A percentile compares a stretch with the other conserved stretches of the same genome.
Conservation (phyloP, 2,797 vertebrate species). For the Chrysocyon brachyurus region DNA sequence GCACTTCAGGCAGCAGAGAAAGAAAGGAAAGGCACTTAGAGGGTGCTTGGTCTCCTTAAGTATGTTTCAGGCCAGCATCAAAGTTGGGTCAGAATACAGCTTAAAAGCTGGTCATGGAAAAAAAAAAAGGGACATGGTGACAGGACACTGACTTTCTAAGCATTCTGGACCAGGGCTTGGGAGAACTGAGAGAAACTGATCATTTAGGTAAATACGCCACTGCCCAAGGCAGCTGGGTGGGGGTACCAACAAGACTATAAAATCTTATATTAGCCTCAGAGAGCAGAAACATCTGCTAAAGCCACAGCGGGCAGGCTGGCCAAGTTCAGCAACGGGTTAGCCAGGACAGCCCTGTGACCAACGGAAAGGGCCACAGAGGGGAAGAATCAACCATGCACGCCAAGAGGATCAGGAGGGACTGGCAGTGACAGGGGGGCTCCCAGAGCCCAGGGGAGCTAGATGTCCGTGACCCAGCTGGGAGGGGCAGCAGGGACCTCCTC, state of each 20-base stretch:
- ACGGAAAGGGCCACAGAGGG: constrained; percentile 34
- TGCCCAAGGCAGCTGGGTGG: constrained; percentile 73
- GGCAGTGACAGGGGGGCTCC: background rate
- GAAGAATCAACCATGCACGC: constrained; percentile 47
- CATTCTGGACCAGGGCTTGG: constrained; percentile 58
- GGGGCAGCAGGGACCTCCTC: background rate
- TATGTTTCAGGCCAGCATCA: background rate
- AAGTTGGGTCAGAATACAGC: background rate
- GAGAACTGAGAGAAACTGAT: constrained; percentile 66
- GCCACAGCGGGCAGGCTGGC: constrained; percentile 62
- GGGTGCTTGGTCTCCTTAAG: background rate
- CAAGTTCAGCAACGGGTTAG: constrained; percentile 82
- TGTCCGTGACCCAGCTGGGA: background rate
- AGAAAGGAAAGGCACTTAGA: background rate
- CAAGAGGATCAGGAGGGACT: constrained; percentile 55
- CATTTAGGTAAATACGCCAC: constrained; percentile 66
- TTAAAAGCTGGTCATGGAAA: constrained; percentile 47
- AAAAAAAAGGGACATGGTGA: background rate
- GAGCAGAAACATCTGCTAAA: constrained; percentile 83
- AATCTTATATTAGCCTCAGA: constrained; percentile 77
- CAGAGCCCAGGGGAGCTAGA: background rate
- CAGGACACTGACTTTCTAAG: constrained; percentile 75
- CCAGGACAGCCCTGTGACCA: constrained; percentile 78
- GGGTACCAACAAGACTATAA: constrained; percentile 75
- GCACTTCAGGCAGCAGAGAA: background rate